Conservation (phyloP, 2,797 vertebrate genomes). For the Chaenodraco wilsoni region DNA sequence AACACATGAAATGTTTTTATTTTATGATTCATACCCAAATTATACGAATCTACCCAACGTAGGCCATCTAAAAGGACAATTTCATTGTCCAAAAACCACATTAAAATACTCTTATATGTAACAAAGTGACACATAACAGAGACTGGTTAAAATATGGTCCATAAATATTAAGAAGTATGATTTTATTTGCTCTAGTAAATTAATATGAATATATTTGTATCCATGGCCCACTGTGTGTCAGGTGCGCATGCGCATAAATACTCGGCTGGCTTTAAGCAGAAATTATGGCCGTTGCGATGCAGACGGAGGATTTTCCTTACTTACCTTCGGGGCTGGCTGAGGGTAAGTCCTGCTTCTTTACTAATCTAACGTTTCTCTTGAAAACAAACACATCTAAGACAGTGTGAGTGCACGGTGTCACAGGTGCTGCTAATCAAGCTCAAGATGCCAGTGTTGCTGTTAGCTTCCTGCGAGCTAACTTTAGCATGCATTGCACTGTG, state of each 20-base stretch:
- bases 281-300: conserved; percentile 82
- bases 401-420: accelerated
- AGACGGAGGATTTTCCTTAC: conserved; percentile 80
- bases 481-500: conserved; percentile 37
- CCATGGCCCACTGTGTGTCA: accelerated
- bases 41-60: too few species aligned
- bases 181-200: too few species aligned
- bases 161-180: too few species aligned
- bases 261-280: conserved; percentile 23
- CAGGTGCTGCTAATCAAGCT: accelerated
- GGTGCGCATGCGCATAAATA: conserved; percentile 55
- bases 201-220: not conserved
- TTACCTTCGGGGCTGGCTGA: conserved; percentile 81
- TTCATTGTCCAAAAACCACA: too few species aligned
- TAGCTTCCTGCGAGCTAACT: conserved; percentile 30
- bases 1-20: too few species aligned
- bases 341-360: conserved; percentile 65
- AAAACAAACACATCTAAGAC: accelerated
- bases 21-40: too few species aligned
- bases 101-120: too few species aligned
- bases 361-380: not conserved
- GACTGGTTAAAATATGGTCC: too few species aligned
- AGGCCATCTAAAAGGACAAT: too few species aligned
- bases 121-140: too few species aligned
- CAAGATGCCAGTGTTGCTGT: not conserved